Evolutionary conservation across 92 coral and sea anemone species (phyloP), one percentile per base, ranked within the genome.

Genomic region (Zoanthus sociatus): DNA sequence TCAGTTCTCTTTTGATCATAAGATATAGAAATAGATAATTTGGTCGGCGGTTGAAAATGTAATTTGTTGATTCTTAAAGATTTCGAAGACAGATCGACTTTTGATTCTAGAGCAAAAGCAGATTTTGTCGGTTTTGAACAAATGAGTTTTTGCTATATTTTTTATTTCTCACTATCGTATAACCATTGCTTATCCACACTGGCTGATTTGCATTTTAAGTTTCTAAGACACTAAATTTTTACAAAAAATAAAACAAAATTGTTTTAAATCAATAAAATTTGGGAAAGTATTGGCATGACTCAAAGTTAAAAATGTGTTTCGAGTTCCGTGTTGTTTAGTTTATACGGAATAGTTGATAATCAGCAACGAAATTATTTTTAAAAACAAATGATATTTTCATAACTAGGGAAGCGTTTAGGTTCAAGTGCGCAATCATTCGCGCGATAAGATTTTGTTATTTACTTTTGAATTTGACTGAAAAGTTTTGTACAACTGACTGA

Each of bases 181-280:
- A 66, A 17, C 75, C 60, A 60, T 78, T 44, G 50, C 45, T 50
- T 15, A 18, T 18, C n/a, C 17, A n/a, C 66, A 45, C 7, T 66
- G 63, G 12, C 44, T 81, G 46, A 81, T 81, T 81, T 81, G 85
- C 73, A 81, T 81, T 81, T 81, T 81, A 63, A 44, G 47, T 45
- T 66, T 64, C 10, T 58, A 1, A 17, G 9, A 69, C 21, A 18
- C 18, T 53, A 26, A 4, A 61, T 17, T 61, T 58, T 21, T 21
- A 12, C 18, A 47, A 81, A 81, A 20, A 32, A 32, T 48, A 9
- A 48, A 48, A 12, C 46, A 8, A 11, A 64, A 45, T 3, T 37
- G 44, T 64, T 54, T 45, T 53, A 60, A 15, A 46, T 20, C n/a
- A 21, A 79, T 42, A 18, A 13, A 13, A 30, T 48, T 51, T 53